Base-by-base conservation (phyloP, 2,888 invertebrate genomes). In the Drosophila trichaetosa region DNA sequence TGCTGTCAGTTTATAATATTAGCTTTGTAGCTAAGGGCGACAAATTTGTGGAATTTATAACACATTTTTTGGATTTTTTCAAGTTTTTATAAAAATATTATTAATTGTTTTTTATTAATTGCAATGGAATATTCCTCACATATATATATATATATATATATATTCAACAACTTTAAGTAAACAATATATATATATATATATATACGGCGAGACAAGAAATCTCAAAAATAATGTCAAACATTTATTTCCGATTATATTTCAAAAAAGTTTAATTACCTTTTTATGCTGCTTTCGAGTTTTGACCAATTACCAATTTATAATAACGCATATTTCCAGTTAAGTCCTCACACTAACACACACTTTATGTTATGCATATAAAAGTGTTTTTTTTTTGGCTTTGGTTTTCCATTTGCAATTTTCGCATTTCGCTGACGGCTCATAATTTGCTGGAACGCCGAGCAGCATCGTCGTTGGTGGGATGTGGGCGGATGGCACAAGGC, bases 361-460 rank as follows among this genome's bases (percentile, higher is more conserved):
- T 51, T 7, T n/a, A 36, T 49, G 56, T 24, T 36, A 42, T 58
- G 46, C 21, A 54, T 51, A 21, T 36, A 16, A 16, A 53, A 53
- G 7, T 4, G n/a, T 1, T 10, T 21, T 52, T 40, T 21, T 21
- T 52, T 40, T 52, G 46, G 54, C 46, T 65, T 75, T 59, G 34
- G 21, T 49, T 68, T 75, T 72, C 63, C 66, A 85, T 80, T 83
- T 83, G 73, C 59, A 67, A 67, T 78, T 82, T 80, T 69, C 64
- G 48, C 71, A 67, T 77, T 71, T 62, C 64, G 69, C 67, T 78
- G 74, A 75, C 59, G 64, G 70, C 87, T 49, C 82, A 71, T 87
- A 82, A 73, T 67, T 84, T 71, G 57, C 49, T 11, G 56, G 24
- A 24, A 2, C 24, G 16, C 46, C 40, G 7, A 27, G 24, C 64